Evolutionary conservation across 2,797 vertebrate genomes (phyloP).

Genomic region (Tympanoctomys barrerae): DNA sequence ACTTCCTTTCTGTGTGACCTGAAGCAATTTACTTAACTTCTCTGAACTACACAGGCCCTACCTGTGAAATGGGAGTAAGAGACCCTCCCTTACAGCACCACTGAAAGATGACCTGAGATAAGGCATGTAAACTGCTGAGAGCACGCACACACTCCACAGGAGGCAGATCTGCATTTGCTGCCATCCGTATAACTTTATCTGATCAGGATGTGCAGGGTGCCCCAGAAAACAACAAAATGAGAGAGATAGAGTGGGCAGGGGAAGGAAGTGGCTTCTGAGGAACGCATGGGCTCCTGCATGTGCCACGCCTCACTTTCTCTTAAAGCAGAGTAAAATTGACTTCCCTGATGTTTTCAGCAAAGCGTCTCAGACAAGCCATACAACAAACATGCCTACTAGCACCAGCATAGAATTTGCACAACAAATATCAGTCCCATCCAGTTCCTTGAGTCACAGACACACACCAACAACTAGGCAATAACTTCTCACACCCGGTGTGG

Average conservation of each 20-base stretch:
- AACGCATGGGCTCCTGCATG: background rate
- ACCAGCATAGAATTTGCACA: background rate
- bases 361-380: background rate
- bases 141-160: background rate
- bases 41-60: slow-evolving; percentile 20
- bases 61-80: slow-evolving; percentile 42
- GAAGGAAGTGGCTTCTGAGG: background rate
- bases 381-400: background rate
- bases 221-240: no score
- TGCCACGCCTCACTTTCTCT: background rate
- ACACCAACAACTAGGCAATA: background rate
- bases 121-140: background rate
- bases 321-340: background rate
- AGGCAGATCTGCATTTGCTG: background rate
- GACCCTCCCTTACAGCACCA: slow-evolving; percentile 6
- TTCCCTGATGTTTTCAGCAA: background rate
- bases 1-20: slow-evolving; percentile 72
- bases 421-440: background rate
- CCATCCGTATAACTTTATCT: background rate
- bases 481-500: background rate
- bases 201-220: background rate
- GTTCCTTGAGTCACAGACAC: background rate
- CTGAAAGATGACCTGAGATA: background rate
- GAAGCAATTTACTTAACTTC: slow-evolving; percentile 54
- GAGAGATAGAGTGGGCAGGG: background rate